Conservation (phyloP, 2,797 vertebrate species). For the Hephaestus fuliginosus region DNA sequence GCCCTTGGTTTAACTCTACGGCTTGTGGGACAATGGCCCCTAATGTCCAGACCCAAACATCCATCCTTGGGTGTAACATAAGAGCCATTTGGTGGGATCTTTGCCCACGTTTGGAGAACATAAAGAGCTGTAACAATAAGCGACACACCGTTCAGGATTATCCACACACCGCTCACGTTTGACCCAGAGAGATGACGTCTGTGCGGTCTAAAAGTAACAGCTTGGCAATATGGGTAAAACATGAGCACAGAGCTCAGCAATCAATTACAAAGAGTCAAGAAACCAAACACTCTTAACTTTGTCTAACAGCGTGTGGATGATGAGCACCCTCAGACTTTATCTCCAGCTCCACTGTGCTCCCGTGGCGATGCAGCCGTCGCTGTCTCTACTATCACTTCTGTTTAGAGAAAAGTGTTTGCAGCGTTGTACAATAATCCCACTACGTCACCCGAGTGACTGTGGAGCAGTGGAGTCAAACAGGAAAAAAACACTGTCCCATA, state of each 20-base stretch:
- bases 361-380: not conserved
- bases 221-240: conserved; percentile 32
- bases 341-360: not conserved
- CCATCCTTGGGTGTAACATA: not conserved
- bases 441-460: conserved; percentile 59
- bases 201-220: conserved; percentile 52
- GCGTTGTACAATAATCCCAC: conserved; percentile 72
- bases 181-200: conserved; percentile 60
- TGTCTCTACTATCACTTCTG: conserved; percentile 38
- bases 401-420: conserved; percentile 56
- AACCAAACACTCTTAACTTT: not conserved
- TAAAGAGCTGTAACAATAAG: conserved; percentile 33
- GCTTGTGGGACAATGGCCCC: too few relatives aligned
- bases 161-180: conserved; percentile 40
- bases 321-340: conserved; percentile 5
- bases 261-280: not conserved
- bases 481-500: conserved; percentile 76
- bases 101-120: conserved; percentile 11
- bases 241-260: conserved; percentile 12
- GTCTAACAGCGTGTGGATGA: not conserved
- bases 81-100: conserved; percentile 3
- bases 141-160: conserved; percentile 56
- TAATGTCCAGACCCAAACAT: not conserved
- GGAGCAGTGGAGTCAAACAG: conserved; percentile 67
- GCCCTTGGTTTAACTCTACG: too few relatives aligned